Base-by-base conservation (phyloP, 2,113 vertebrate genomes). In the Taurulus bubalis region DNA sequence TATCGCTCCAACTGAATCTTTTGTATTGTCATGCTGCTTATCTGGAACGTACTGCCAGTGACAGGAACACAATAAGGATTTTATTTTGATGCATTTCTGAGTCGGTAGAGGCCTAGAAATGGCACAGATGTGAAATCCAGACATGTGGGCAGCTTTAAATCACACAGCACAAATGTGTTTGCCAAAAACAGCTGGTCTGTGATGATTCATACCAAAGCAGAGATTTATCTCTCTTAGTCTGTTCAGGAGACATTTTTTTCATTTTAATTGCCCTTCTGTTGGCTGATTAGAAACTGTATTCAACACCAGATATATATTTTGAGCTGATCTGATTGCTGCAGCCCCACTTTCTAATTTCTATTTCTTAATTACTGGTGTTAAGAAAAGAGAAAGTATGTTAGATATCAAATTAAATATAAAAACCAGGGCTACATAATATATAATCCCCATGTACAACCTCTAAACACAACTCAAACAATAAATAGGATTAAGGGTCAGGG, bases 21-120 rank as follows among this genome's bases (percentile, higher is more conserved):
- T 6, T 38, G 80, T 68, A 87, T 75, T 69, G 20, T 20, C 75
- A 6, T 8, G 2, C 3, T 45, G 80, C 42, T 75, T 85, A 83
- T 87, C 70, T 81, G 56, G 20, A 77, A 66, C 58, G 0, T 47
- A 6, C 49, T 73, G 58, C 32, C 72, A 45, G 28, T 14, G 49
- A 78, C 28, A 75, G 42, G 30, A 83, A 67, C 42, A 47, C 67
- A 89, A 79, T 63, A n/a, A 65, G 26, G n/a, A 66, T 56, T 55
- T 53, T 62, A 71, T 60, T 81, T 72, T 42, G 60, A 77, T 72
- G 55, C 42, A 81, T 79, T 18, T 34, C 24, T 64, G 36, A 40
- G 18, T 40, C 24, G 51, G 36, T 1, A 9, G n/a, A 9, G 45
- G 38, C 14, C 66, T 42, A 38, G 42, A 76, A 70, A 69, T 59